Percentiles rank a stretch among this genome's conserved stretches.
These are phyloP conservation scores for Ferrisia virgata DNA, from an alignment of 2,888 invertebrate species.

Conservation along the genomic window DNA sequence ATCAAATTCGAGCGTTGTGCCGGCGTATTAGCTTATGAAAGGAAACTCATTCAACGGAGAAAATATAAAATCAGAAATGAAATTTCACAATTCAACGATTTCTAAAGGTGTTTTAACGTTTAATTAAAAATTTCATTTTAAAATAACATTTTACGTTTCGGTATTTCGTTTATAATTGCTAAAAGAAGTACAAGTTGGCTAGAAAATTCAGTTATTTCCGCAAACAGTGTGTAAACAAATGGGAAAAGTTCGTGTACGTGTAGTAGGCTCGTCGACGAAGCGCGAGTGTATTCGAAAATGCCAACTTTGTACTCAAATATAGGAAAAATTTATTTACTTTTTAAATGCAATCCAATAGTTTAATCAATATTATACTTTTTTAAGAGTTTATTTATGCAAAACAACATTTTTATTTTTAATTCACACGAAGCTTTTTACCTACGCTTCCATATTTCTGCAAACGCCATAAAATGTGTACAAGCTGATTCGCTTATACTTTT, in stretches of 20 bases:
- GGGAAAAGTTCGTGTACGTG: neutral
- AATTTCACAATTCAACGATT: slow-evolving; percentile 23
- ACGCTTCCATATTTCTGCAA: neutral
- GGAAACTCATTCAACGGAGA: slow-evolving; percentile 2
- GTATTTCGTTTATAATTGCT: slow-evolving; percentile 15
- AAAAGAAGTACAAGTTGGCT: neutral
- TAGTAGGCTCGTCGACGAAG: neutral
- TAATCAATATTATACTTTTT: neutral
- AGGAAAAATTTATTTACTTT: slow-evolving; percentile 18
- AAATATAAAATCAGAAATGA: slow-evolving; percentile 28
- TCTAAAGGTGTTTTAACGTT: slow-evolving; percentile 15
- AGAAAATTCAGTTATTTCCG: slow-evolving; percentile 12
- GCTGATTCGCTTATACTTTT: neutral
- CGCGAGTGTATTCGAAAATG: neutral
- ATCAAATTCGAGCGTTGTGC: slow-evolving; percentile 35
- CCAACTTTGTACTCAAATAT: neutral
- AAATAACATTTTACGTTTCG: slow-evolving; percentile 9
- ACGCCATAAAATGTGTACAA: neutral
- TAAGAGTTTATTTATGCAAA: slow-evolving; percentile 24
- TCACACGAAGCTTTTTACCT: neutral
- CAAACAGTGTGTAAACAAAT: slow-evolving; percentile 4
- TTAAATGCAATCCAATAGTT: slow-evolving; percentile 26
- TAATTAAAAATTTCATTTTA: slow-evolving; percentile 33
- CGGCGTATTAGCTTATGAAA: slow-evolving; percentile 23
- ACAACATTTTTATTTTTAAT: slow-evolving; percentile 12